Evolutionary conservation across 2,113 vertebrate species (phyloP).

Genomic region (Oreochromis spilurus): DNA sequence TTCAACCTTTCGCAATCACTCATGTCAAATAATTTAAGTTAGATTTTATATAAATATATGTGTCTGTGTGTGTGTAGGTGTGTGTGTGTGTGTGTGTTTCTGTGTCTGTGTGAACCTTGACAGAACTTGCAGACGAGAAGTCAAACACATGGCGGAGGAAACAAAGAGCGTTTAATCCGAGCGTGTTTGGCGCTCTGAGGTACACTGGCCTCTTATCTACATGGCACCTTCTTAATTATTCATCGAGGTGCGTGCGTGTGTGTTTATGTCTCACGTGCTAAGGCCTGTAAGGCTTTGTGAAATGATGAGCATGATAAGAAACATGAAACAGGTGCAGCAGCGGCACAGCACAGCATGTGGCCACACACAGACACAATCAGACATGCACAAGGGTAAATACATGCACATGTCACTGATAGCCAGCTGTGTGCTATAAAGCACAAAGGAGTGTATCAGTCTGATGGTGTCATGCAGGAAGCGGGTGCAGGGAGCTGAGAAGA

Average conservation of each 20-base stretch:
- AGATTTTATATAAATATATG: accelerated
- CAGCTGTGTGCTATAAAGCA: slow-evolving; percentile 29
- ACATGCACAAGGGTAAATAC: slow-evolving; percentile 1
- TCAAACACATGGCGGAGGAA: background rate
- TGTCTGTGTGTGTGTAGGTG: background rate
- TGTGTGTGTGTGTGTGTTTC: too few relatives aligned
- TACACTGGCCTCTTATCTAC: slow-evolving; percentile 49
- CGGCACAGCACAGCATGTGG: slow-evolving; percentile 40
- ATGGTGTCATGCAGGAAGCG: slow-evolving; percentile 13
- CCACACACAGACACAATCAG: background rate
- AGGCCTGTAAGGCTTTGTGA: slow-evolving; percentile 25
- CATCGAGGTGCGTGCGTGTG: slow-evolving; percentile 36
- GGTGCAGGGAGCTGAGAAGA: slow-evolving; percentile 26
- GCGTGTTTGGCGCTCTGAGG: slow-evolving; percentile 44
- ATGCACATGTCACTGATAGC: slow-evolving; percentile 21
- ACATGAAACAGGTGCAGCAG: slow-evolving; percentile 56
- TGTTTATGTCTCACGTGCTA: slow-evolving; percentile 13
- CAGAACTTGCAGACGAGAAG: background rate
- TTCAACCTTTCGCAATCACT: background rate
- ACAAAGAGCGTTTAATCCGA: slow-evolving; percentile 42
- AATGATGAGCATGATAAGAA: slow-evolving; percentile 45
- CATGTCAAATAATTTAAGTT: background rate
- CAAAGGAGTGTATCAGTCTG: slow-evolving; percentile 19
- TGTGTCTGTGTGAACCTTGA: background rate
- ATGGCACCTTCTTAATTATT: slow-evolving; percentile 67